Evolutionary conservation across 2,797 vertebrate species (phyloP).

Genomic region (Ataeniobius toweri): DNA sequence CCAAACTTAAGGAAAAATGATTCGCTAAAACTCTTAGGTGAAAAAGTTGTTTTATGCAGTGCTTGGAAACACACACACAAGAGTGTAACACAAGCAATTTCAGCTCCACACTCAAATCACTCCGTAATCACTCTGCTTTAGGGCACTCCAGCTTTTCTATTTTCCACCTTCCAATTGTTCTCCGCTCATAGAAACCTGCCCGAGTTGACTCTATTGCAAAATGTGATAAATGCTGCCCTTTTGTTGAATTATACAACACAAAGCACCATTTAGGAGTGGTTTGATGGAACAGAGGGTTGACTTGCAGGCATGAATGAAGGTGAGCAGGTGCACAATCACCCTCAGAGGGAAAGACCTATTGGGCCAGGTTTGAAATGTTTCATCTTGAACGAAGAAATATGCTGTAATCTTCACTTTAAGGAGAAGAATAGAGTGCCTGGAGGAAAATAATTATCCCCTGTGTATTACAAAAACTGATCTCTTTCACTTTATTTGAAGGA

Average conservation of each 20-base stretch:
- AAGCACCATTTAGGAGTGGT: conserved; percentile 11
- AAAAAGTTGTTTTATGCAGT: conserved; percentile 45
- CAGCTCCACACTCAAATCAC: conserved; percentile 52
- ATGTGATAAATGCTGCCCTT: conserved; percentile 41
- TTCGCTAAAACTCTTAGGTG: conserved; percentile 24
- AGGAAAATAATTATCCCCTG: conserved; percentile 15
- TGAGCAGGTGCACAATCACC: background rate
- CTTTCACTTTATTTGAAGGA: conserved; percentile 5
- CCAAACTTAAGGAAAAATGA: background rate
- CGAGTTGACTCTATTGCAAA: conserved; percentile 25
- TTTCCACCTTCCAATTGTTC: conserved; percentile 40
- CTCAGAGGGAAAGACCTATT: background rate
- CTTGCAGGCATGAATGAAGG: conserved; percentile 1
- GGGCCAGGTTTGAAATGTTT: conserved; percentile 12
- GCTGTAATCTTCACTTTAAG: conserved; percentile 19
- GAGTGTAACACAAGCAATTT: conserved; percentile 50
- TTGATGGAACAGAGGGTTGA: conserved; percentile 7
- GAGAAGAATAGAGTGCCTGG: background rate
- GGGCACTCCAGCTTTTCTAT: conserved; percentile 58
- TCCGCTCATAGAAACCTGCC: conserved; percentile 27
- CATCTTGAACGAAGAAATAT: conserved; percentile 3
- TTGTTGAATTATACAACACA: conserved; percentile 41
- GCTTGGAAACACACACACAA: background rate
- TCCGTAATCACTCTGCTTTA: conserved; percentile 62
- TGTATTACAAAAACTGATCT: conserved; percentile 4